These are phyloP conservation scores for Cyphomyrmex costatus DNA, from an alignment of 1,140 invertebrate genomes.

Conservation along the genomic window DNA sequence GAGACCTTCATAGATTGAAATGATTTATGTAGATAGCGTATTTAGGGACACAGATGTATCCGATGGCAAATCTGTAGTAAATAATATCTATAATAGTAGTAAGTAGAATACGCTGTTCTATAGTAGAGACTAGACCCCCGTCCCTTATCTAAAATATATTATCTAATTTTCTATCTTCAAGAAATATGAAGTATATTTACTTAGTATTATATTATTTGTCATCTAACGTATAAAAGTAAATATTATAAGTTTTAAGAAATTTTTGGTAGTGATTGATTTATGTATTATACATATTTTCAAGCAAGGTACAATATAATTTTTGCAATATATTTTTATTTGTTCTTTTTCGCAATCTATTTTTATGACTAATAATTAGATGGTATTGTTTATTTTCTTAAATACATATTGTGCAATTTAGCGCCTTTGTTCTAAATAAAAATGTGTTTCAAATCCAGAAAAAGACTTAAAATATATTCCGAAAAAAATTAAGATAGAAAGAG, in stretches of 20 bases:
- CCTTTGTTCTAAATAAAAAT: background rate
- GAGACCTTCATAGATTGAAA: slow-evolving; percentile 19
- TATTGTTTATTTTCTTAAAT: slow-evolving; percentile 22
- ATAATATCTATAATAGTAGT: too few species aligned
- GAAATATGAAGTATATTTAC: slow-evolving; percentile 19
- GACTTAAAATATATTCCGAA: background rate
- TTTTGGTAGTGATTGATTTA: slow-evolving; percentile 28
- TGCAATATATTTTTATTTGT: slow-evolving; percentile 20
- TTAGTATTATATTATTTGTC: slow-evolving; percentile 22
- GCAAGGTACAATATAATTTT: slow-evolving; percentile 8
- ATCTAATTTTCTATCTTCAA: background rate
- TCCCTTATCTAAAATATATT: background rate
- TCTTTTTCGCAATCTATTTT: slow-evolving; percentile 26
- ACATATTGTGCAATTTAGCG: background rate
- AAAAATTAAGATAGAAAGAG: background rate
- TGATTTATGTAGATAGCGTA: slow-evolving; percentile 14
- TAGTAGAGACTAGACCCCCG: background rate
- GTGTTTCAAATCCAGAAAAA: background rate
- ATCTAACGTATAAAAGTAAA: slow-evolving; percentile 21
- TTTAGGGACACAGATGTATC: slow-evolving; percentile 5
- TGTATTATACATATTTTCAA: slow-evolving; percentile 19
- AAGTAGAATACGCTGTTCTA: slow-evolving; percentile 3
- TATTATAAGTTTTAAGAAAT: slow-evolving; percentile 28
- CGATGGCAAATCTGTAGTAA: background rate
- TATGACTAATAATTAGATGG: slow-evolving; percentile 32